Base-by-base conservation (phyloP, 2,797 vertebrate genomes). In the Odontamblyopus lacepedii region DNA sequence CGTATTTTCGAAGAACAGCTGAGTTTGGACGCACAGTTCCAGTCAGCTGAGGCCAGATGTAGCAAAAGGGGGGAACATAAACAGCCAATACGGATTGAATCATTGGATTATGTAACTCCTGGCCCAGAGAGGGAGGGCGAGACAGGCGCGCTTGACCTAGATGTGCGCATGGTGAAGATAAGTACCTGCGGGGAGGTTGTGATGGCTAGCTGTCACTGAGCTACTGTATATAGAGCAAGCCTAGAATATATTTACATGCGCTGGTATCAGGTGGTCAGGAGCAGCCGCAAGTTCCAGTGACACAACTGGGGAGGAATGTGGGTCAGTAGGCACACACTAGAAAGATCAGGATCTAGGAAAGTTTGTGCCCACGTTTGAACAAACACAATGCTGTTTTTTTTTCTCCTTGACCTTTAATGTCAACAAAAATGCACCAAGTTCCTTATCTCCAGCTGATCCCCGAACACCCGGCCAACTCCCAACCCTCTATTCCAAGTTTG, bases 281-380 rank as follows among this genome's bases (percentile, higher is more conserved):
- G 74, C 67, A 8, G 60, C 83, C 53, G 4, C 76, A 72, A 79
- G 83, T 79, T 88, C 80, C 81, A 81, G 81, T 90, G 85, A 91
- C 89, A 90, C 90, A 89, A 83, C 79, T 78, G 73, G 83, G 83
- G 80, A 84, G 88, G 89, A 92, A 93, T 92, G 87, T 90, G 79
- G 88, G 91, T 91, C 90, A 91, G 88, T 89, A 83, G 89, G 85
- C 87, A 91, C 83, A 70, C 76, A 75, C 79, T 83, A 71, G 69
- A 55, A 81, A 64, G 57, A 68, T 73, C 63, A 72, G 15, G 16
- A 80, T 64, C 65, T 74, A 74, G 59, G 70, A 87, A 85, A 76
- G 79, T 87, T 86, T 66, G 67, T 67, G 48, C 11, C 7, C 32
- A 44, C 30, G 19, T 75, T 63, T 44, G 23, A 71, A 51, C n/a